Conservation (phyloP, 2,113 vertebrate species). For the Scophthalmus maximus region DNA sequence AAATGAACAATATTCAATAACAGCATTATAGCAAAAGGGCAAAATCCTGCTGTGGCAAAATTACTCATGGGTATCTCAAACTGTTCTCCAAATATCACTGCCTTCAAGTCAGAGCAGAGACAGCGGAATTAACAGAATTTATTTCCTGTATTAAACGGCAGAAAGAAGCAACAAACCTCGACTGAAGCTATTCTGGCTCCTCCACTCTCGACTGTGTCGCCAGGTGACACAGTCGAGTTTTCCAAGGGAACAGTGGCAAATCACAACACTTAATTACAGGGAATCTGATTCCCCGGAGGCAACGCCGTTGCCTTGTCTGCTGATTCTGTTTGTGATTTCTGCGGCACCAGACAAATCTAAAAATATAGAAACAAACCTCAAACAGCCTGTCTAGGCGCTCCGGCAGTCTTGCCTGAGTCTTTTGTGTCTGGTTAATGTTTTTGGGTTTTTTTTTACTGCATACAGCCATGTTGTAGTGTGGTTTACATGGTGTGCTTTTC, state of each 20-base stretch:
- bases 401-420: conserved; percentile 22
- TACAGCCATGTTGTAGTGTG: background rate
- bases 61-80: background rate
- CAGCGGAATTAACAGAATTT: background rate
- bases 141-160: background rate
- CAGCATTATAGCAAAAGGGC: no score
- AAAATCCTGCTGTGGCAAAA: conserved; percentile 1
- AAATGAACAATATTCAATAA: background rate
- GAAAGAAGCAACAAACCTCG: background rate
- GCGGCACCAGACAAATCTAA: conserved; percentile 14
- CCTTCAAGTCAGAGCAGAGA: background rate
- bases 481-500: background rate
- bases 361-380: conserved; percentile 19
- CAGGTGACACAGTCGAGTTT: conserved; percentile 6
- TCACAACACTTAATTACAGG: conserved; percentile 30
- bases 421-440: conserved; percentile 10
- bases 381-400: conserved; percentile 33
- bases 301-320: conserved; percentile 13
- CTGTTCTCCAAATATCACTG: no score
- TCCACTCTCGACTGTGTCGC: background rate
- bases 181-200: background rate
- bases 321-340: conserved; percentile 23
- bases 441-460: background rate
- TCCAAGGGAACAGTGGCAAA: conserved; percentile 1
- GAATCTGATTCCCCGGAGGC: conserved; percentile 21